These are phyloP conservation scores for Dissostichus mawsoni DNA, from an alignment of 2,113 vertebrate genomes.

Conservation along the genomic window DNA sequence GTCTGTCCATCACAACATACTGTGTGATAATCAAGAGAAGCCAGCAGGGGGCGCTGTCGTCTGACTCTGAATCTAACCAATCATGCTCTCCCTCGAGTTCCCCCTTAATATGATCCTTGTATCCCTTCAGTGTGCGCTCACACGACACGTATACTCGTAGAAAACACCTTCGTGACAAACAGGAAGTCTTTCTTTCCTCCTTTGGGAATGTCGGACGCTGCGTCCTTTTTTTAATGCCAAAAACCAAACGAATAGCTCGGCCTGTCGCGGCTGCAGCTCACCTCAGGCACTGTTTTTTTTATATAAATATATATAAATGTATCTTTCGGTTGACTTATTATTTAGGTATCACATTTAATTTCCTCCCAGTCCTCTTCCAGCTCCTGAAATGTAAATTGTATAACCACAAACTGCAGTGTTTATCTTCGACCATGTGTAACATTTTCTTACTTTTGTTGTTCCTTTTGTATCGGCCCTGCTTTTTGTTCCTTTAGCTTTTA, in stretches of 20 bases:
- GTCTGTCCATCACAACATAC: conserved; percentile 73
- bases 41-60: conserved; percentile 48
- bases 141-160: neutral
- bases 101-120: neutral
- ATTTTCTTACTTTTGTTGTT: conserved; percentile 87
- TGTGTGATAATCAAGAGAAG: conserved; percentile 79
- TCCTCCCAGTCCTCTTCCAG: conserved; percentile 86
- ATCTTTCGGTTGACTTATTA: conserved; percentile 39
- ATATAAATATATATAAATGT: conserved; percentile 17
- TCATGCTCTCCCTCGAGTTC: conserved; percentile 38
- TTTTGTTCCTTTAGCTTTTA: conserved; percentile 70
- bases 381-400: conserved; percentile 87
- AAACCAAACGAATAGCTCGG: conserved; percentile 36
- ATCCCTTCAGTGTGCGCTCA: conserved; percentile 7
- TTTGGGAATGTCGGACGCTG: conserved; percentile 77
- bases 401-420: conserved; percentile 86
- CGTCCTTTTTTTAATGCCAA: conserved; percentile 88
- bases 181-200: conserved; percentile 22
- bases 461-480: conserved; percentile 86
- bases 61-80: conserved; percentile 31
- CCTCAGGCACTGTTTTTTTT: conserved; percentile 84
- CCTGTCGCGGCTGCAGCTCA: conserved; percentile 85
- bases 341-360: conserved; percentile 79
- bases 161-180: conserved; percentile 4
- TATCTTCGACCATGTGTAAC: conserved; percentile 84